Conservation (phyloP, 1,140 invertebrate genomes). For the Caerostris darwini region DNA sequence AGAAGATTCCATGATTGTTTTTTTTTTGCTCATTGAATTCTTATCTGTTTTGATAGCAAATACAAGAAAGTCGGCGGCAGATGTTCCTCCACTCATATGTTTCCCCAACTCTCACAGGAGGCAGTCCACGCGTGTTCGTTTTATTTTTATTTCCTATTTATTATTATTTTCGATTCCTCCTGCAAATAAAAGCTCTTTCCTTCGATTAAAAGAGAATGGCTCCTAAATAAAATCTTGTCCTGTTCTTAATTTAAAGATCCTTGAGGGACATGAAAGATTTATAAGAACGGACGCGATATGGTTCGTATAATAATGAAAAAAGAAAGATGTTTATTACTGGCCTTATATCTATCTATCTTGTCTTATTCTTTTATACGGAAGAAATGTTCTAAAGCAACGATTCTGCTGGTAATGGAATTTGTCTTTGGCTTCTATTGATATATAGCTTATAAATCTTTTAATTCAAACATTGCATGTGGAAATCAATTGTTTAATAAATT, state of each 20-base stretch:
- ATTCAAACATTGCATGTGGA: too few relatives aligned
- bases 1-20: background rate
- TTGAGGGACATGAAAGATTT: background rate
- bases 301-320: background rate
- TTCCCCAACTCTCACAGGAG: background rate
- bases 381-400: too few relatives aligned
- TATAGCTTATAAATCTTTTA: too few relatives aligned
- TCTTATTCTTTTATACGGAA: too few relatives aligned
- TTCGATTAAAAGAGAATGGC: background rate
- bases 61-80: background rate
- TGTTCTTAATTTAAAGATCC: conserved; percentile 1
- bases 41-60: conserved; percentile 17
- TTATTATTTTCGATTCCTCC: background rate
- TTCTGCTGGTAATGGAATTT: too few relatives aligned
- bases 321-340: background rate
- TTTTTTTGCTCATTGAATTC: background rate
- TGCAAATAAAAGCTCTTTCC: background rate
- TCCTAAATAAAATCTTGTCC: conserved; percentile 8
- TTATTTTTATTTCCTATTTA: background rate
- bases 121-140: background rate
- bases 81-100: background rate
- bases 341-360: background rate
- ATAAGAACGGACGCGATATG: background rate
- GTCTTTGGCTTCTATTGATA: too few relatives aligned
- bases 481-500: too few relatives aligned